Evolutionary conservation across 1,140 invertebrate genomes (phyloP).

Genomic region (Magallana ariakensis): DNA sequence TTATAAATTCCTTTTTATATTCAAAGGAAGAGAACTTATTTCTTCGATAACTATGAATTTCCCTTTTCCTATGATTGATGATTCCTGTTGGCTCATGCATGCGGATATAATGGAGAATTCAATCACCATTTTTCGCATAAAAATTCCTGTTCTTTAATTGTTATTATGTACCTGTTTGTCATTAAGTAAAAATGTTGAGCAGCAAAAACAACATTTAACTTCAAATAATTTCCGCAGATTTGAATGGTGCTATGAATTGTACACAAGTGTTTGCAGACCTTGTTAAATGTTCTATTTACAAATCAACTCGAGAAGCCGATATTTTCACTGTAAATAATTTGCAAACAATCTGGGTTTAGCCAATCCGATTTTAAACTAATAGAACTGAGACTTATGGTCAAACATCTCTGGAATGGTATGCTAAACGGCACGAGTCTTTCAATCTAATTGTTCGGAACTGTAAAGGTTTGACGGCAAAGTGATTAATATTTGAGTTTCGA

Average conservation of each 20-base stretch:
- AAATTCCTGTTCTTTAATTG: neutral
- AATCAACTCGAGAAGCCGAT: neutral
- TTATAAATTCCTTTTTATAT: no score
- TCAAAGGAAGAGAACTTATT: no score
- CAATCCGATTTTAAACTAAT: neutral
- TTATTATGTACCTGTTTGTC: constrained; percentile 5
- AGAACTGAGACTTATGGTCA: neutral
- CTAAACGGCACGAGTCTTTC: neutral
- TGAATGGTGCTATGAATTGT: constrained; percentile 9
- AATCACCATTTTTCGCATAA: neutral
- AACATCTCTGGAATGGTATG: constrained; percentile 20
- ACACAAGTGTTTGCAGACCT: constrained; percentile 25
- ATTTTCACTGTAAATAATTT: neutral
- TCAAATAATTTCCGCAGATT: constrained; percentile 23
- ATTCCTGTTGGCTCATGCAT: no score
- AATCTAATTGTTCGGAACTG: neutral
- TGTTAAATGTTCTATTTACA: constrained; percentile 28
- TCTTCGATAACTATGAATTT: no score
- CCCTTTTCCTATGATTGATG: no score
- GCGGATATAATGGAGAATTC: no score
- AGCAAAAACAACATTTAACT: constrained; percentile 32
- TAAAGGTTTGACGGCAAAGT: neutral
- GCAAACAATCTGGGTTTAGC: neutral
- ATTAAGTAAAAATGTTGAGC: constrained; percentile 27
- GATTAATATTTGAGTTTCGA: neutral